Base-by-base conservation (phyloP, 2,888 invertebrate genomes). In the Theodoxus fluviatilis region DNA sequence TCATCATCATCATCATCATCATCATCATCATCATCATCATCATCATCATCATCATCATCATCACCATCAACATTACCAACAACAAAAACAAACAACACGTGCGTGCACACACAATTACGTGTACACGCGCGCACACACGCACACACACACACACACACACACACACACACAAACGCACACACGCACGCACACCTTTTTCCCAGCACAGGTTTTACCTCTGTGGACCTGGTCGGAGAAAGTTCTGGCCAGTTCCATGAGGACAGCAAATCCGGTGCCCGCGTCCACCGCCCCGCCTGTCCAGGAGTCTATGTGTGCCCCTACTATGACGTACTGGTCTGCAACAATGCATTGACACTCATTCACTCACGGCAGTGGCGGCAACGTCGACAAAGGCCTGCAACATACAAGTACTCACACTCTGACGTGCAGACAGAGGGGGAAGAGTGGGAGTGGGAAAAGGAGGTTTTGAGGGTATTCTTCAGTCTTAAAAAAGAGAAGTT, bases 251-350 rank as follows among this genome's bases (percentile, higher is more conserved):
- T 83, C 83, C 78, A 80, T 81, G 28, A 82, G 74, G 22, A 81
- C 78, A 18, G 81, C 79, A 70, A 79, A 80, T 3, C 81, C 81
- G 0, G 80, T 79, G 2, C 80, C 81, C 2, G 80, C 75, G 52
- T 82, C 82, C 2, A 83, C 78, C 4, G 78, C 81, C 0, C 83
- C 83, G 52, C 78, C 76, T 12, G 80, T 80, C 83, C 82, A 82
- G 0, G 83, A 80, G 73, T 83, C 83, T 22, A 80, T 78, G 71
- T 84, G 84, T 31, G 82, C 80, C 3, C 84, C 84, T 49, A 84
- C 73, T 37, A 84, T 81, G 2, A 84, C 75, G 66, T 81, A 83
- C 66, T 81, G 80, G 76, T 86, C 86, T 81, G 78, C 43, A 77
- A 79, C 69, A 40, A 70, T 63, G 43, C 55, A 35, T 35, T 35